These are phyloP conservation scores for Doris montereyensis DNA, from an alignment of 2,888 invertebrate genomes.

Conservation along the genomic window DNA sequence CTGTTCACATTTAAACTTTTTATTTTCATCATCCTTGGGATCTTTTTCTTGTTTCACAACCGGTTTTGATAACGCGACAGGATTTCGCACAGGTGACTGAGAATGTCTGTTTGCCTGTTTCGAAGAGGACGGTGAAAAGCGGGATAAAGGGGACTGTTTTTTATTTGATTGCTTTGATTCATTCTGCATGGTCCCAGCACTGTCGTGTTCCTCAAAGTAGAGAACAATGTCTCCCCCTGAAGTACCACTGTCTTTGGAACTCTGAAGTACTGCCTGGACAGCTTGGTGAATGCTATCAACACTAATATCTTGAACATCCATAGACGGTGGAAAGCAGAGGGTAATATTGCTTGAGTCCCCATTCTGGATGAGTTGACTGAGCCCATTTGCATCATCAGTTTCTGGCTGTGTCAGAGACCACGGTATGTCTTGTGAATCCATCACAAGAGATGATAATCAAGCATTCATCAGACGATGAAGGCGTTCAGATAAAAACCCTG, in stretches of 20 bases:
- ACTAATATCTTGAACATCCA: slow-evolving; percentile 36
- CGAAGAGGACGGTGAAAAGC: background rate
- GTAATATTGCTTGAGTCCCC: slow-evolving; percentile 30
- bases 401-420: background rate
- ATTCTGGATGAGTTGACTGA: background rate
- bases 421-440: no score
- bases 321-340: slow-evolving; percentile 36
- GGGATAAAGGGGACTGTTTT: background rate
- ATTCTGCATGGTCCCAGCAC: slow-evolving; percentile 18
- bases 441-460: no score
- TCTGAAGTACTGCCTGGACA: slow-evolving; percentile 38
- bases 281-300: slow-evolving; percentile 36
- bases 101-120: background rate
- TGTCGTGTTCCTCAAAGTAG: slow-evolving; percentile 38
- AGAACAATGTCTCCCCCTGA: slow-evolving; percentile 37
- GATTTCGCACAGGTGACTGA: background rate
- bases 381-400: background rate
- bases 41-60: slow-evolving; percentile 33
- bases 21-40: slow-evolving; percentile 30
- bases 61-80: slow-evolving; percentile 28
- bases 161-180: slow-evolving; percentile 20
- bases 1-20: slow-evolving; percentile 33
- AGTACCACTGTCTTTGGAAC: slow-evolving; percentile 30
- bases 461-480: no score
- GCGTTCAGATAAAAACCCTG: no score